Evolutionary conservation across 2,888 invertebrate species (phyloP), one percentile per base, ranked within the genome.

Genomic region (Xanthorhoe designata): DNA sequence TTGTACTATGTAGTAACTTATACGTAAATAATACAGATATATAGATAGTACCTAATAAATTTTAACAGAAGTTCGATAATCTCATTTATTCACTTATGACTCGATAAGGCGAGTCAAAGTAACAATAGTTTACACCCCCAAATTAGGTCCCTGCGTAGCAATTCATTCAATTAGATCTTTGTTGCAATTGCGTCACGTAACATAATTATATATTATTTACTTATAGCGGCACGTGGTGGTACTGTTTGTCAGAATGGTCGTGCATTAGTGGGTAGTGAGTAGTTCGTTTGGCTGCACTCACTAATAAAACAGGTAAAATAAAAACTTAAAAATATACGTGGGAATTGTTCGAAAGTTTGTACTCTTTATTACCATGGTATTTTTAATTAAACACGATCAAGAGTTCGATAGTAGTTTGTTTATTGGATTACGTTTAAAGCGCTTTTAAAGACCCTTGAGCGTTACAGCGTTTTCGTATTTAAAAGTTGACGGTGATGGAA

Each of bases 181-280:
- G 58, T 45, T 55, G 80, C 78, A 78, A 78, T 78, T 80, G 77
- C 78, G 78, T 73, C 78, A 76, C 74, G 73, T 76, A 72, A 78
- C 67, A 73, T 77, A 77, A 79, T 55, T 50, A 42, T 32, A 62
- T 51, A 59, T n/a, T n/a, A n/a, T 47, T 32, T 45, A 45, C 45
- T 45, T 77, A 73, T 74, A 76, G 70, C 71, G 82, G 86, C 91
- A 91, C 91, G 90, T 90, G 90, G 83, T 81, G 78, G 79, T 82
- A 82, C 83, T 83, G 80, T 77, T 81, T 62, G 59, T 68, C 62
- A 58, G 69, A 67, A 66, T 65, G 61, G 64, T 68, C 63, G 45
- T 64, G 71, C 79, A 82, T 84, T 83, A 82, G 81, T 77, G 72
- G 77, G 77, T 77, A 79, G 75, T 79, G 75, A 81, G 55, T 61